Percentiles rank a stretch among this genome's conserved stretches.
Conservation (phyloP, 2,797 vertebrate genomes). For the Oryzias sinensis region DNA sequence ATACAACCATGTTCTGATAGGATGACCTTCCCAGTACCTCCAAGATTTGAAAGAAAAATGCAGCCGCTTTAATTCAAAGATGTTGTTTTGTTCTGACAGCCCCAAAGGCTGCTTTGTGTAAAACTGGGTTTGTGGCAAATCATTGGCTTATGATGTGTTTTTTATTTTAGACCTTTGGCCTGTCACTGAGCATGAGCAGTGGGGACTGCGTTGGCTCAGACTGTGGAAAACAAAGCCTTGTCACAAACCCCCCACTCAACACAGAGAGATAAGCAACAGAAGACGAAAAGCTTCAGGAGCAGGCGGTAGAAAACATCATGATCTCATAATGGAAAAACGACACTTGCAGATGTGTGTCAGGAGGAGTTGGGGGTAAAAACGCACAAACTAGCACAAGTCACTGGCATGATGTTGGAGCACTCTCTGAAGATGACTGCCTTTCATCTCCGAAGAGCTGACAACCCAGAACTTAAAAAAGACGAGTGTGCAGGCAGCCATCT, state of each 20-base stretch:
- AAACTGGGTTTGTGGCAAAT: slow-evolving; percentile 17
- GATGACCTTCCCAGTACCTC: no score
- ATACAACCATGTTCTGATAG: no score
- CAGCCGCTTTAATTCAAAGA: slow-evolving; percentile 15
- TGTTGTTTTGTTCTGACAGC: slow-evolving; percentile 33
- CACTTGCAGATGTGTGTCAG: slow-evolving; percentile 53
- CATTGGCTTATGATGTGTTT: slow-evolving; percentile 11
- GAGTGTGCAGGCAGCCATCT: slow-evolving; percentile 51
- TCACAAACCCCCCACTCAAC: slow-evolving; percentile 19
- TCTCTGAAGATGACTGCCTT: slow-evolving; percentile 71
- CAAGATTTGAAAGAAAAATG: no score
- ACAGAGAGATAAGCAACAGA: slow-evolving; percentile 57
- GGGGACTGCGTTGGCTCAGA: slow-evolving; percentile 43
- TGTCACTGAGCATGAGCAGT: slow-evolving; percentile 39
- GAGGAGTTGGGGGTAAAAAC: slow-evolving; percentile 32
- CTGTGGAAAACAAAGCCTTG: slow-evolving; percentile 65
- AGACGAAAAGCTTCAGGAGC: slow-evolving; percentile 47
- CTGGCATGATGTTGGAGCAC: slow-evolving; percentile 61
- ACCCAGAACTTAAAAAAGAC: slow-evolving; percentile 55
- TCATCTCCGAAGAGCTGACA: slow-evolving; percentile 64
- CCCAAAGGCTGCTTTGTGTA: slow-evolving; percentile 35
- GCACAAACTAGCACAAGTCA: slow-evolving; percentile 51
- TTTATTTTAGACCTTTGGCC: slow-evolving; percentile 48
- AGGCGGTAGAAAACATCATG: slow-evolving; percentile 36
- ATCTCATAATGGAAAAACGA: slow-evolving; percentile 61